Evolutionary conservation across 2,113 vertebrate species (phyloP), one percentile per base, ranked within the genome.

Genomic region (Cheilinus undulatus): DNA sequence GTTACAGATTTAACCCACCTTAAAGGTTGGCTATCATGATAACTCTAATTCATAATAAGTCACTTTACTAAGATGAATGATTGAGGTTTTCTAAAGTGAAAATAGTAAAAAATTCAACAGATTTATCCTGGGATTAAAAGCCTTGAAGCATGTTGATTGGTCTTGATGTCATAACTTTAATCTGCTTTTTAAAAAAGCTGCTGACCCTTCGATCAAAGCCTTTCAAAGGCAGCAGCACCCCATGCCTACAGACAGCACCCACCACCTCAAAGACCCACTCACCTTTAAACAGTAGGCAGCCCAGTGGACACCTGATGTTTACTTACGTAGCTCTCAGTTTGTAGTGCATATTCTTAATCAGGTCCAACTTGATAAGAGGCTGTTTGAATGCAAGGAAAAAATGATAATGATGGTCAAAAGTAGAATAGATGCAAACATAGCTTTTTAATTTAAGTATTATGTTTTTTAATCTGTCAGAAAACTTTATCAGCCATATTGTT

Each of bases 191-290:
- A 22, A 72, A 19, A 60, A 50, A 66, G 40, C 0, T 88, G 50
- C 0, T 89, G 89, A 85, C 71, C 79, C 87, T 64, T 85, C 2
- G 27, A 81, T 85, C 82, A 84, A 88, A 85, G 66, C 42, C 2
- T 4, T 64, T 82, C 66, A 84, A 77, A 85, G 53, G 43, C n/a
- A 56, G 27, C 7, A 62, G 20, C 43, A 19, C 10, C 17, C 28
- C 61, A 36, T 52, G 45, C 45, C 28, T 10, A 30, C 75, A 53
- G 38, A 71, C 60, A 59, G 19, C 38, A 62, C 51, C 50, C 45
- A 56, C 57, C 48, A 69, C 76, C 57, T 84, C 83, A 89, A 73
- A 86, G 66, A 69, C 40, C 15, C n/a, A 4, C 22, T 87, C 78
- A 91, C 86, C 82, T 91, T 88, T 79, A 61, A 46, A 72, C 69